Conservation (phyloP, 2,113 vertebrate species). For the Hipposideros armiger region DNA sequence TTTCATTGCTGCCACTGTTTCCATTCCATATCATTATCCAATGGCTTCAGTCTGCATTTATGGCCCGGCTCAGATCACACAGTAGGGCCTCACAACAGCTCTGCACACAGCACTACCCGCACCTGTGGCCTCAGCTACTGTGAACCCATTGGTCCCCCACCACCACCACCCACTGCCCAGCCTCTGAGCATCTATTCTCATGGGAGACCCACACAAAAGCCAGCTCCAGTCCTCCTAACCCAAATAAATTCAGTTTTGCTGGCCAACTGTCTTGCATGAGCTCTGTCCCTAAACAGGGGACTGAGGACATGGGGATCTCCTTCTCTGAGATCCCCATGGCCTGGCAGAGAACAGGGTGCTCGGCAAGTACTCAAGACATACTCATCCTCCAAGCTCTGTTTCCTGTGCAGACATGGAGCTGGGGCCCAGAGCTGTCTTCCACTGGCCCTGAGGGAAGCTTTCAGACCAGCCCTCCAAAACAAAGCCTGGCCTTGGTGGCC, state of each 20-base stretch:
- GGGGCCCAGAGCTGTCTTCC: neutral
- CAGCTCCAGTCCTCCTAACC: neutral
- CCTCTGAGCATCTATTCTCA: neutral
- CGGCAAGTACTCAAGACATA: neutral
- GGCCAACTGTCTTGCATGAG: neutral
- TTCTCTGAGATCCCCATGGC: neutral
- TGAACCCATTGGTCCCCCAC: neutral
- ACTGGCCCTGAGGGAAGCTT: neutral
- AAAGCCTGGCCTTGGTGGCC: conserved; percentile 58
- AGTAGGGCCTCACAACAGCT: neutral
- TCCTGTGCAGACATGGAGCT: neutral
- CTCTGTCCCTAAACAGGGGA: neutral
- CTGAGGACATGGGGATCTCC: neutral
- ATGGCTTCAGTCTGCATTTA: neutral
- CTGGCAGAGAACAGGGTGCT: neutral
- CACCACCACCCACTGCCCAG: neutral
- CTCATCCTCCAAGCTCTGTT: neutral
- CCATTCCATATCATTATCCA: neutral
- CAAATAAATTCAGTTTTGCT: neutral
- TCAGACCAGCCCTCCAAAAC: conserved; percentile 51
- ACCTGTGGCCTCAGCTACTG: no score
- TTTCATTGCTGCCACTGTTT: neutral
- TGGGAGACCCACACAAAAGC: neutral
- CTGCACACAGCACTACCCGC: neutral
- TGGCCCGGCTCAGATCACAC: neutral